These are phyloP conservation scores for Delia radicum DNA, from an alignment of 1,140 invertebrate species.

Conservation along the genomic window DNA sequence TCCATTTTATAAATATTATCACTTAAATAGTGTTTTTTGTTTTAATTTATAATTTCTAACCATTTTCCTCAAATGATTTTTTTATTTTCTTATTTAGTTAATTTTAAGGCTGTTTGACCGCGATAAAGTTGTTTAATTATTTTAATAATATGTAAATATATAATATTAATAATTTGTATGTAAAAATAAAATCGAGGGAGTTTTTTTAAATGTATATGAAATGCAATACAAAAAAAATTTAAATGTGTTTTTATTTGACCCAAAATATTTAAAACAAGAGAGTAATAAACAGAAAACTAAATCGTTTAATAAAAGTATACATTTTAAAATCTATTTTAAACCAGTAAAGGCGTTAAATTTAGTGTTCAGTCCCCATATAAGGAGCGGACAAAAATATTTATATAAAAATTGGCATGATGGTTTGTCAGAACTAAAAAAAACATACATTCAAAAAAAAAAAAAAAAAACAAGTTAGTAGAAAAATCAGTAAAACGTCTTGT, in stretches of 20 bases:
- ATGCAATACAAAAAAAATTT: not conserved
- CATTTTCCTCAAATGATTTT: slow-evolving; percentile 5
- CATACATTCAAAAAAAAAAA: no score
- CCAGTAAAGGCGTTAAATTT: no score
- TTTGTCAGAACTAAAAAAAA: no score
- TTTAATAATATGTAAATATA: not conserved
- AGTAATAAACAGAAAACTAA: no score
- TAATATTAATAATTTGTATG: not conserved
- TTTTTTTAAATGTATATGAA: not conserved
- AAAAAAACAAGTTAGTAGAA: no score
- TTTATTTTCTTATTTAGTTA: slow-evolving; percentile 17
- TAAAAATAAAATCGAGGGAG: not conserved
- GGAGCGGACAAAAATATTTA: no score
- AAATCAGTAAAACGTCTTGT: no score
- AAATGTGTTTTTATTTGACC: not conserved
- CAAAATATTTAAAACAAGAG: no score
- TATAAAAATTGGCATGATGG: no score
- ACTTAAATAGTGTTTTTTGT: not conserved
- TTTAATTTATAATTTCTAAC: not conserved
- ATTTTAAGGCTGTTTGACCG: slow-evolving; percentile 35
- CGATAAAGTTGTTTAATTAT: slow-evolving; percentile 28
- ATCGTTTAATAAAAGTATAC: no score
- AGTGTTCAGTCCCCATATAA: no score
- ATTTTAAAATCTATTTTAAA: no score
- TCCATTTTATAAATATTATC: not conserved